Conservation (phyloP, 2,113 vertebrate genomes). For the Ibidorhyncha struthersii region DNA sequence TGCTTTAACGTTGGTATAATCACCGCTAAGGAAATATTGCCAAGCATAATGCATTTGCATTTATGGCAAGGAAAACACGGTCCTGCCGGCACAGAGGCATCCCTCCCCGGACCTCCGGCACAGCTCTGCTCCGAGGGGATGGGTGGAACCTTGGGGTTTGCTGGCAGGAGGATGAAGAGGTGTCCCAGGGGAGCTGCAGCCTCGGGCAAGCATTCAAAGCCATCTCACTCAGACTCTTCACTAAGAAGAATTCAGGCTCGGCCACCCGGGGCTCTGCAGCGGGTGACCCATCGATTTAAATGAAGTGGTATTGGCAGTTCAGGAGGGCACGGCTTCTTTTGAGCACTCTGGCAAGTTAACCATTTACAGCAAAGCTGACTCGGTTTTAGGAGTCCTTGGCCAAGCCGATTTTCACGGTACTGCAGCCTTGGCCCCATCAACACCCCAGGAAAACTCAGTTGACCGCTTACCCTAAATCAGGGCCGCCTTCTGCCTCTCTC, state of each 20-base stretch:
- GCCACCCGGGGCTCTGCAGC: fast-evolving
- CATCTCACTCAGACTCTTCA: neutral
- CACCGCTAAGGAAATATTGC: neutral
- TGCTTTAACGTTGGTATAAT: neutral
- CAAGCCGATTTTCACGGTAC: neutral
- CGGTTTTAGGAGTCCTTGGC: neutral
- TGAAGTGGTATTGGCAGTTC: neutral
- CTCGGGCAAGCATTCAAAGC: neutral
- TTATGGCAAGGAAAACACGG: neutral
- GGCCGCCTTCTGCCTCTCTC: neutral
- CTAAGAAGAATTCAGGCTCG: neutral
- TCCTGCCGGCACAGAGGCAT: neutral
- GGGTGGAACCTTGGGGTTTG: neutral
- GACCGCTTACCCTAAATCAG: neutral
- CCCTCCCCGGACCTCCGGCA: fast-evolving
- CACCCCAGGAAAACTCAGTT: neutral
- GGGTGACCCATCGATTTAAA: neutral
- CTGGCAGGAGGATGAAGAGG: neutral
- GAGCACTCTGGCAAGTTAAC: neutral
- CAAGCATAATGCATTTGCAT: neutral
- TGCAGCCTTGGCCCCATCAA: neutral
- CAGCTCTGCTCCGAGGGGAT: fast-evolving
- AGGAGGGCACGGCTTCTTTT: neutral
- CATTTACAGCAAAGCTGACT: neutral
- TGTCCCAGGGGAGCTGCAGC: fast-evolving